Evolutionary conservation across 2,888 invertebrate genomes (phyloP).

Genomic region (Monopis laevigella): DNA sequence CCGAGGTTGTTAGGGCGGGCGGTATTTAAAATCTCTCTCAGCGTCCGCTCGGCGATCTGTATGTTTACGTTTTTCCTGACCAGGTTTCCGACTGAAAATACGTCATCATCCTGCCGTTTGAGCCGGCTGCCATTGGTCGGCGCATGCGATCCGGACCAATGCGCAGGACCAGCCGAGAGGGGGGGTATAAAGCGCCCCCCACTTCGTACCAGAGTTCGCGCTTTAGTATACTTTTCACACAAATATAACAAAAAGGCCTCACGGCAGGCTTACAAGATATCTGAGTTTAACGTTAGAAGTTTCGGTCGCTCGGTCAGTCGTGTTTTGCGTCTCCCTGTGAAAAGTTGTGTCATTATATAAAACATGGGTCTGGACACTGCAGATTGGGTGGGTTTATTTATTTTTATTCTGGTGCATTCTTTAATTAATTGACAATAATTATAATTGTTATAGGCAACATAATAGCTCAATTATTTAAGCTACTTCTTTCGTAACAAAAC

Average conservation of each 20-base stretch:
- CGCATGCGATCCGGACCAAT: slow-evolving; percentile 33
- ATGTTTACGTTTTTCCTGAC: slow-evolving; percentile 63
- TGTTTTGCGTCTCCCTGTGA: slow-evolving; percentile 67
- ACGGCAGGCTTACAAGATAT: slow-evolving; percentile 58
- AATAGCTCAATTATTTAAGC: too few relatives aligned
- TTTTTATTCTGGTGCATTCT: background rate
- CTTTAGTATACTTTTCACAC: slow-evolving; percentile 17
- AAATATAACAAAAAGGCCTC: slow-evolving; percentile 40
- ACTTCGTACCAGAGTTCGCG: background rate
- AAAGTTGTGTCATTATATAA: slow-evolving; percentile 60
- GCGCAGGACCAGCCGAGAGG: slow-evolving; percentile 40
- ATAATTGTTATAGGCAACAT: too few relatives aligned
- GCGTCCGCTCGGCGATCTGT: slow-evolving; percentile 35
- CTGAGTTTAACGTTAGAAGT: slow-evolving; percentile 63
- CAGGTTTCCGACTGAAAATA: slow-evolving; percentile 64
- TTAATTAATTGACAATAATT: background rate
- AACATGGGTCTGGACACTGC: slow-evolving; percentile 63
- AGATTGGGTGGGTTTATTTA: slow-evolving; percentile 54
- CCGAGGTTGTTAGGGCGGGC: slow-evolving; percentile 25
- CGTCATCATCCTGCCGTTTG: slow-evolving; percentile 63
- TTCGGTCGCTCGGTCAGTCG: slow-evolving; percentile 51
- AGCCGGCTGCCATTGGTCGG: slow-evolving; percentile 55
- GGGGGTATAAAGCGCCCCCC: slow-evolving; percentile 16
- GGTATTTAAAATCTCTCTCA: slow-evolving; percentile 29
- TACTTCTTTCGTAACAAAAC: too few relatives aligned